Base-by-base conservation (phyloP, 2,888 invertebrate genomes). In the Smittia sp. region DNA sequence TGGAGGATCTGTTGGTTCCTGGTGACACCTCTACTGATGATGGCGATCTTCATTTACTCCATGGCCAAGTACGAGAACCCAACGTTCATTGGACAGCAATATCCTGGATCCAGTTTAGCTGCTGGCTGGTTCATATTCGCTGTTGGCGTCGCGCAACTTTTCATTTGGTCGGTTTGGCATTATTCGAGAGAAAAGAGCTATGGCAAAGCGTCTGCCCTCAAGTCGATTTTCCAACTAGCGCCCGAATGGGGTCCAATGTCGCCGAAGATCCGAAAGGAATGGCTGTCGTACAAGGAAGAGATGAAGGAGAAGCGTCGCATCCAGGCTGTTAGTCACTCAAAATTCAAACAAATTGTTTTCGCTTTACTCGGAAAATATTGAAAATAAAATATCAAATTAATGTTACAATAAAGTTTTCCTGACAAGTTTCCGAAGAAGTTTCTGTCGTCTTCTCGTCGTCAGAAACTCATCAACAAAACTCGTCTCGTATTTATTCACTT, bases 1-100 rank as follows among this genome's bases (percentile, higher is more conserved):
- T 93, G 92, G 92, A 86, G 91, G 66, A 74, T 89, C 22, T 91
- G 91, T 76, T 93, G 93, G 93, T 85, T 86, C 0, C 73, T 91
- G 41, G 82, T 91, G 69, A 90, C 90, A 6, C 93, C 93, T 0
- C 79, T 85, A 0, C 83, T 90, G 76, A 87, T 92, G 84, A 80
- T 87, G 6, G 79, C 86, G 0, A 90, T 93, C 52, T 88, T 92
- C 76, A 77, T 90, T 1, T 92, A 91, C 78, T 90, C 90, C 1
- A 81, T 91, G 68, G 78, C 80, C 0, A 86, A 86, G 0, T 85
- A 86, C 74, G 82, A 86, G 74, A 85, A 87, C 0, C 79, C 89
- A 0, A 82, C 80, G 4, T 90, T 90, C 77, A 88, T 87, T 39
- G 80, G 81, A 54, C 81, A 81, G 73, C 77, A 78, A 1, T 91